Conservation (phyloP, 2,888 invertebrate species). For the Spatulosminthurus flaviceps region DNA sequence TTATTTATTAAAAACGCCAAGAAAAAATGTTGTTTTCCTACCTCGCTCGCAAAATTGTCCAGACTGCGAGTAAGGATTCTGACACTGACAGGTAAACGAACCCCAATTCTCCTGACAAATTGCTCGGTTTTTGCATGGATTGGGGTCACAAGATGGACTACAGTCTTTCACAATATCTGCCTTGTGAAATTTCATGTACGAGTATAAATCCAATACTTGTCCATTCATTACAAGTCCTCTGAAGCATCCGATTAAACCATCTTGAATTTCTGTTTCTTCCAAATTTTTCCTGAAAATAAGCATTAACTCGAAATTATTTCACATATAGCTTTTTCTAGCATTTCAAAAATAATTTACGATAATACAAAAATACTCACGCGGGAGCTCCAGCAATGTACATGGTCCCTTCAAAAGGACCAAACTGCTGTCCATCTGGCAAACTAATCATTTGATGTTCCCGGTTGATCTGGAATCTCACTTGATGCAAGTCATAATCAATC, state of each 20-base stretch:
- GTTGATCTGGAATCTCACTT: conserved; percentile 91
- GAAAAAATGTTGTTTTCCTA: conserved; percentile 67
- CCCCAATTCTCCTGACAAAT: conserved; percentile 71
- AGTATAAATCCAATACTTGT: conserved; percentile 88
- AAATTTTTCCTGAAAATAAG: conserved; percentile 64
- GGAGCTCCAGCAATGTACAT: conserved; percentile 95
- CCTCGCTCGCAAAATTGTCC: conserved; percentile 91
- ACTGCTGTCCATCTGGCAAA: conserved; percentile 82
- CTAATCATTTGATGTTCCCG: conserved; percentile 85
- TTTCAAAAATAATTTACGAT: background rate
- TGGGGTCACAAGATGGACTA: conserved; percentile 92
- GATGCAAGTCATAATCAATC: conserved; percentile 94
- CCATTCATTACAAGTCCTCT: conserved; percentile 91
- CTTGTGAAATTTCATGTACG: conserved; percentile 89
- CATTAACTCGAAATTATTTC: no score
- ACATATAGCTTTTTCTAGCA: no score
- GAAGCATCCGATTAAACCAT: conserved; percentile 93
- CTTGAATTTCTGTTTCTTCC: conserved; percentile 74
- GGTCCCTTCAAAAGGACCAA: conserved; percentile 91
- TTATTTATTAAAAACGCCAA: no score
- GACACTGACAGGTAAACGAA: conserved; percentile 86
- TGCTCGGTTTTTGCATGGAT: conserved; percentile 91
- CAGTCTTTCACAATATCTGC: conserved; percentile 93
- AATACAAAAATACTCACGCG: conserved; percentile 73
- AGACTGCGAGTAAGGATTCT: conserved; percentile 90